These are phyloP conservation scores for Drosophila conformis DNA, from an alignment of 2,888 invertebrate genomes.

Conservation along the genomic window DNA sequence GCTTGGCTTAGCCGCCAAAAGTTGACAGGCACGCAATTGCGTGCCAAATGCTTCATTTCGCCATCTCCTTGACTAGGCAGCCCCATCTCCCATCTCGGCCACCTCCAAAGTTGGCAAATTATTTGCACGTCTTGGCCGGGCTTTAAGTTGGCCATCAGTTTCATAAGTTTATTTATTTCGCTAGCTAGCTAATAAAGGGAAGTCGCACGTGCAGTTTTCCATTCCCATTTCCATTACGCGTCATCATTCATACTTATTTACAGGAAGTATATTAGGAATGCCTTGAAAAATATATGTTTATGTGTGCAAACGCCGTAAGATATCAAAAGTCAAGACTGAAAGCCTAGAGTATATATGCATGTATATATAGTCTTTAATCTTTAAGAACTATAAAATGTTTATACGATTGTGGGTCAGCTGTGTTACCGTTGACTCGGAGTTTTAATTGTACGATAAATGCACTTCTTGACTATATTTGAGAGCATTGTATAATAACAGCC, in stretches of 20 bases:
- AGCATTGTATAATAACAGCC: background rate
- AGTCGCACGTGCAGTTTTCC: background rate
- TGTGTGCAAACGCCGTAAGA: background rate
- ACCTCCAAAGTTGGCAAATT: conserved; percentile 39
- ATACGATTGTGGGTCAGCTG: background rate
- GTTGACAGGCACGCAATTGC: conserved; percentile 52
- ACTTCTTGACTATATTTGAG: background rate
- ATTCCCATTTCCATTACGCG: background rate
- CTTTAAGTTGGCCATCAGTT: conserved; percentile 35
- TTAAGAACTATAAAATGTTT: background rate
- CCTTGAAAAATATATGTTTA: background rate
- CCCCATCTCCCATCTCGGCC: too few species aligned
- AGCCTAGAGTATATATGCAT: background rate
- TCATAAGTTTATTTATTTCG: conserved; percentile 11
- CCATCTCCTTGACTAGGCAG: background rate
- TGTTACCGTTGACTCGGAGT: background rate
- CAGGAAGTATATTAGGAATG: background rate
- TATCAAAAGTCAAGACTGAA: background rate
- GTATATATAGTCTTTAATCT: background rate
- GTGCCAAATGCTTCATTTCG: conserved; percentile 31
- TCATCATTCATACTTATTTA: background rate
- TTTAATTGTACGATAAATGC: background rate
- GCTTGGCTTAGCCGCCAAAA: conserved; percentile 21
- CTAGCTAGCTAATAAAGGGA: background rate
- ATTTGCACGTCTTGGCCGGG: conserved; percentile 51